Evolutionary conservation across 2,797 vertebrate species (phyloP).

Genomic region (Brotula barbata): DNA sequence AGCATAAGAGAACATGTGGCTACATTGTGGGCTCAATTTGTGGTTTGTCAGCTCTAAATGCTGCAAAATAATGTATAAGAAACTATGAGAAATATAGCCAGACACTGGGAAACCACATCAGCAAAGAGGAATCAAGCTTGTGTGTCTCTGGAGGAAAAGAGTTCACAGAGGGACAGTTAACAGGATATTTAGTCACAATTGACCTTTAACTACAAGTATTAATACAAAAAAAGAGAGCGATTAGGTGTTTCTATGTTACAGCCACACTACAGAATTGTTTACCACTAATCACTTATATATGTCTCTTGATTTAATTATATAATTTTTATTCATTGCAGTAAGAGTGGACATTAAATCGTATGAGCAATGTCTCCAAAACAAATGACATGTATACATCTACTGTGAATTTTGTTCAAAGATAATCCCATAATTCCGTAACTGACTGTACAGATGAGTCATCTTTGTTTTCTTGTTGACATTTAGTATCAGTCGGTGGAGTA

Average conservation of each 20-base stretch:
- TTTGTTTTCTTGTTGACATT: slow-evolving; percentile 29
- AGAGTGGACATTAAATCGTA: slow-evolving; percentile 21
- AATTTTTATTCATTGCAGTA: no score
- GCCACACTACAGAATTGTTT: slow-evolving; percentile 15
- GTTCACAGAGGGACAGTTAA: no score
- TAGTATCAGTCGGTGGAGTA: slow-evolving; percentile 47
- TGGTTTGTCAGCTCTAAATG: no score
- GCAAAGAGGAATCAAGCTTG: no score
- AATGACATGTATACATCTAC: slow-evolving; percentile 6
- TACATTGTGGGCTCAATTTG: no score
- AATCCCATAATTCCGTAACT: slow-evolving; percentile 6
- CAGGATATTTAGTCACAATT: slow-evolving; percentile 21
- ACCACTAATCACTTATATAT: slow-evolving; percentile 19
- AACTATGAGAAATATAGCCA: neutral
- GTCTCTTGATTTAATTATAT: slow-evolving; percentile 18
- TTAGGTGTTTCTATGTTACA: slow-evolving; percentile 5
- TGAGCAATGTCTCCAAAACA: slow-evolving; percentile 13
- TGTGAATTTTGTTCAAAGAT: slow-evolving; percentile 26
- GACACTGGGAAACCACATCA: neutral
- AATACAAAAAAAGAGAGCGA: neutral
- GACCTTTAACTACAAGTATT: slow-evolving; percentile 9
- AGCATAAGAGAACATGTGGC: no score
- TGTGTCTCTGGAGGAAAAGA: no score
- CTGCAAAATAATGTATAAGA: no score
- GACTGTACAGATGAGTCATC: slow-evolving; percentile 33